A percentile compares a stretch with the other conserved stretches of the same genome.
phyloP scores from a whole-genome alignment of 2,113 vertebrate genomes.

The Romanogobio albipinnatus region DNA sequence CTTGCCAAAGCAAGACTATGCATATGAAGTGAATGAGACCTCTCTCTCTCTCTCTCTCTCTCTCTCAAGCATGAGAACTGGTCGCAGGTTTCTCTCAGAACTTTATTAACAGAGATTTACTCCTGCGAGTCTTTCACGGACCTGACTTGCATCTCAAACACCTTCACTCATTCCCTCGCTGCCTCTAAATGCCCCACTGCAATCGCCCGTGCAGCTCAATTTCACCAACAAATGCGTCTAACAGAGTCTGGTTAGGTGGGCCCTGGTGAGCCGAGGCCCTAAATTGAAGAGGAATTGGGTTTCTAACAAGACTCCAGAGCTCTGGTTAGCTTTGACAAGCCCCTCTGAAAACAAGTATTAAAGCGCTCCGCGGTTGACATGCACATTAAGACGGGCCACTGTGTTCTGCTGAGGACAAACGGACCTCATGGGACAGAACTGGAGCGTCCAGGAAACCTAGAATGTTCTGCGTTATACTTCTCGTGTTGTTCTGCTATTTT shows the following conservation, averaged over 20 bases:
- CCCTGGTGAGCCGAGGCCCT: constrained; percentile 51
- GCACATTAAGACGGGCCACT: constrained; percentile 42
- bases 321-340: constrained; percentile 61
- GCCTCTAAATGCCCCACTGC: constrained; percentile 49
- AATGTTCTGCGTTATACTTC: constrained; percentile 12
- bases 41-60: not conserved
- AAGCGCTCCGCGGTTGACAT: constrained; percentile 47
- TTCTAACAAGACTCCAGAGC: constrained; percentile 70
- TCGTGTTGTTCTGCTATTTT: not conserved
- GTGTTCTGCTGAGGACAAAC: constrained; percentile 44
- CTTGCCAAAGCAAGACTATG: not conserved
- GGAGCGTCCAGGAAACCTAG: not conserved
- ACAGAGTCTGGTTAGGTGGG: constrained; percentile 54
- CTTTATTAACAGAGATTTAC: constrained; percentile 63
- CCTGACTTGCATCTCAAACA: constrained; percentile 61
- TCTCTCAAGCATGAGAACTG: constrained; percentile 11
- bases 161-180: constrained; percentile 45
- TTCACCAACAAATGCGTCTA: constrained; percentile 60
- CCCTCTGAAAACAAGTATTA: constrained; percentile 63
- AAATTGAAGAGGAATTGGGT: constrained; percentile 62
- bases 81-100: constrained; percentile 27
- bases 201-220: constrained; percentile 58
- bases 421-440: constrained; percentile 20
- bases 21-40: not conserved
- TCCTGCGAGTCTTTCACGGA: constrained; percentile 22